Percentiles rank a stretch among this genome's conserved stretches.
Conservation (phyloP, 1,140 invertebrate species). For the Eriocheir sinensis region DNA sequence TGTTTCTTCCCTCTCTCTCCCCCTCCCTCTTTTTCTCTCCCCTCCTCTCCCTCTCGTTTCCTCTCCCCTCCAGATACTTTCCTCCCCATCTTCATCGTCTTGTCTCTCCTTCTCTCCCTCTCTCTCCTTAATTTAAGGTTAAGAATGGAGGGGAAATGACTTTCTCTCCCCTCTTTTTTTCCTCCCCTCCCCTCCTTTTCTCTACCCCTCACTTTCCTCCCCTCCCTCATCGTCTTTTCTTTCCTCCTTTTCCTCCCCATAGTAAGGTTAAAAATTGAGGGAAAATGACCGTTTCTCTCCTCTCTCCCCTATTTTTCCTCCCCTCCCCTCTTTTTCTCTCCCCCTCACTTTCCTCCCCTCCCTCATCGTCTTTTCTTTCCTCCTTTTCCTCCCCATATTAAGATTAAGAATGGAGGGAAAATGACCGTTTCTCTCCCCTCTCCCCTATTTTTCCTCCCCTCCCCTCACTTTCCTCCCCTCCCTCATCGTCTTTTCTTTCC, state of each 20-base stretch:
- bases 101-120: not conserved
- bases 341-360: not conserved
- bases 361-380: not conserved
- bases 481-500: not conserved
- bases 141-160: too few species aligned
- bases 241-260: not conserved
- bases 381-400: not conserved
- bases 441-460: not conserved
- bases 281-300: not conserved
- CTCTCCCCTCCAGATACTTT: not conserved
- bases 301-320: not conserved
- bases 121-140: not conserved
- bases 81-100: not conserved
- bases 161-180: not conserved
- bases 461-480: not conserved
- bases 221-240: not conserved
- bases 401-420: not conserved
- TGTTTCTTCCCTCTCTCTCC: slow-evolving; percentile 28
- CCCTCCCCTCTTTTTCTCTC: not conserved
- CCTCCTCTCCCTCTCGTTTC: not conserved
- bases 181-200: not conserved
- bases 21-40: not conserved
- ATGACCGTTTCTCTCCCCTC: not conserved
- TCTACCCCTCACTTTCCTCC: not conserved
- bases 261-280: too few species aligned